Evolutionary conservation across 2,113 vertebrate genomes (phyloP).

Genomic region (Pseudopodoces humilis): DNA sequence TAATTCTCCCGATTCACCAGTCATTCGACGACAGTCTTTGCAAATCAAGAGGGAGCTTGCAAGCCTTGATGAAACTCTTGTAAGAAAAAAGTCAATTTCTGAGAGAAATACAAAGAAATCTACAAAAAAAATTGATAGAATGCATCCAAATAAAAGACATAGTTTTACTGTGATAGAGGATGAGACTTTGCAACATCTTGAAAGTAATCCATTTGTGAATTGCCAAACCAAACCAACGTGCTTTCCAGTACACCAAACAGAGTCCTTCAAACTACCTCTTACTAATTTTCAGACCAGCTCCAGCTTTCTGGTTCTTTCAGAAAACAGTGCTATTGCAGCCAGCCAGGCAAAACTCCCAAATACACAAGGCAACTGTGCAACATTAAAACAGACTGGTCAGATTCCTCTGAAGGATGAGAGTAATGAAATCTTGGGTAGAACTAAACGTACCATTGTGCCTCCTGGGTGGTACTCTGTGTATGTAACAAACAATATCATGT

Average conservation of each 20-base stretch:
- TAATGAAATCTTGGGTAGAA: slow-evolving; percentile 67
- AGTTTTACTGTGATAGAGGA: slow-evolving; percentile 30
- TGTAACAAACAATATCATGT: slow-evolving; percentile 85
- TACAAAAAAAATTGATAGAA: slow-evolving; percentile 12
- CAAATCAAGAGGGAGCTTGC: slow-evolving; percentile 90
- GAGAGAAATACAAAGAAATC: slow-evolving; percentile 75
- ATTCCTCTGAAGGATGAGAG: slow-evolving; percentile 37
- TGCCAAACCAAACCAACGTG: slow-evolving; percentile 47
- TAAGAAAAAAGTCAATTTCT: slow-evolving; percentile 71
- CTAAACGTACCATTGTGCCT: slow-evolving; percentile 83
- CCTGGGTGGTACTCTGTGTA: slow-evolving; percentile 88
- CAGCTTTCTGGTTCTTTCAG: slow-evolving; percentile 67
- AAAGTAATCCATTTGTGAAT: slow-evolving; percentile 40
- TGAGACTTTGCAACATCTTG: slow-evolving; percentile 52
- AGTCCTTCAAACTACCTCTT: slow-evolving; percentile 71
- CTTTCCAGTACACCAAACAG: slow-evolving; percentile 55
- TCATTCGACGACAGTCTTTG: slow-evolving; percentile 81
- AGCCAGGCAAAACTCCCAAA: slow-evolving; percentile 12
- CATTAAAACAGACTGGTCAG: background rate
- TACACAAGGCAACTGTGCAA: background rate
- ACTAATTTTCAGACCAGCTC: slow-evolving; percentile 59
- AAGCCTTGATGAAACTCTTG: slow-evolving; percentile 77
- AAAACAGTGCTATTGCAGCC: slow-evolving; percentile 37
- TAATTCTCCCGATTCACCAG: slow-evolving; percentile 78
- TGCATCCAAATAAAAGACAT: slow-evolving; percentile 49